Evolutionary conservation across 2,888 invertebrate genomes (phyloP).

Genomic region (Aphidoletes aphidimyza): DNA sequence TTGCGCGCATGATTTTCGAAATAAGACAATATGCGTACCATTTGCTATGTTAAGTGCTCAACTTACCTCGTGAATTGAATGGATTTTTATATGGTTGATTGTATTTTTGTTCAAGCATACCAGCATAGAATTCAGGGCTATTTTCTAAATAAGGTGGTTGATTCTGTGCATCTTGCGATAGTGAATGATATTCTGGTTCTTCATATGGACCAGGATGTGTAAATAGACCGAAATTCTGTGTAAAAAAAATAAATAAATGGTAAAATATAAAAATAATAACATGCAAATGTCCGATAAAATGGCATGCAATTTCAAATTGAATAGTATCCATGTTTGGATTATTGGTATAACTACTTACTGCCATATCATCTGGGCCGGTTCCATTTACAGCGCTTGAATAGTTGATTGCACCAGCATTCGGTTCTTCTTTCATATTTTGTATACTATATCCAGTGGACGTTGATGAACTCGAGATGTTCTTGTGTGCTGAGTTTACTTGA

Average conservation of each 20-base stretch:
- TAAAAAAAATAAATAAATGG: conserved; percentile 32
- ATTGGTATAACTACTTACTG: conserved; percentile 57
- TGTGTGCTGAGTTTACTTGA: conserved; percentile 63
- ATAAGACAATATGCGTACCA: neutral
- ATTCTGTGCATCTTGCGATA: conserved; percentile 60
- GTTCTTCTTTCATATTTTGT: conserved; percentile 65
- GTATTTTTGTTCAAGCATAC: conserved; percentile 61
- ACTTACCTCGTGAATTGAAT: conserved; percentile 56
- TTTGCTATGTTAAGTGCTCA: neutral
- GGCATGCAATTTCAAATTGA: neutral
- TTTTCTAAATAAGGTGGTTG: conserved; percentile 60
- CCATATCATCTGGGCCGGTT: conserved; percentile 57
- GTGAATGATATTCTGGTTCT: conserved; percentile 60
- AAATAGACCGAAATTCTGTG: conserved; percentile 59
- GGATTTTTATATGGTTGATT: conserved; percentile 58
- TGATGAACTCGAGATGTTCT: conserved; percentile 60
- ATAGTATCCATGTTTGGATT: neutral
- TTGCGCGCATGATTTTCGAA: neutral
- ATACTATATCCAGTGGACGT: conserved; percentile 58
- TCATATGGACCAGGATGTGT: conserved; percentile 60
- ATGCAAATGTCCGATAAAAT: no score
- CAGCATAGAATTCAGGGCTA: conserved; percentile 60
- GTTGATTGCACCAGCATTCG: conserved; percentile 58
- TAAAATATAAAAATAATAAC: conserved; percentile 36
- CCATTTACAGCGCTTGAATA: conserved; percentile 57